Percentiles rank a stretch among this genome's conserved stretches.
phyloP scores from a whole-genome alignment of 2,113 vertebrate species.

The Romanogobio albipinnatus region DNA sequence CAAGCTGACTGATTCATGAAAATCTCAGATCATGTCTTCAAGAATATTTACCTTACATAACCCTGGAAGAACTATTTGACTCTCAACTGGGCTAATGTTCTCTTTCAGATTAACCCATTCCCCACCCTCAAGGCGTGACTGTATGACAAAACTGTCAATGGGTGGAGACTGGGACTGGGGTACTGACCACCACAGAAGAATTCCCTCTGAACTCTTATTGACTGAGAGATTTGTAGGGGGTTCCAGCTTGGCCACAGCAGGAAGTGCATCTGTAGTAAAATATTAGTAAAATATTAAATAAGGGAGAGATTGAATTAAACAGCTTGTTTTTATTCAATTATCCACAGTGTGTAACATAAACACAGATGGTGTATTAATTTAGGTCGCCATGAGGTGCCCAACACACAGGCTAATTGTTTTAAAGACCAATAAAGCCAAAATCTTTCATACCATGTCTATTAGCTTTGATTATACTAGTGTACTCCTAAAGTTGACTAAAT shows the following conservation, averaged over 20 bases:
- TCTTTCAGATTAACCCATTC: slow-evolving; percentile 85
- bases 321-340: slow-evolving; percentile 26
- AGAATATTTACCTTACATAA: slow-evolving; percentile 85
- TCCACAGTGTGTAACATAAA: slow-evolving; percentile 5
- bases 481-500: neutral
- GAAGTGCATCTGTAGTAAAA: slow-evolving; percentile 68
- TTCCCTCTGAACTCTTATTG: slow-evolving; percentile 78
- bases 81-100: slow-evolving; percentile 78
- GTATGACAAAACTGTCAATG: slow-evolving; percentile 82
- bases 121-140: slow-evolving; percentile 79
- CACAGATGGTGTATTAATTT: slow-evolving; percentile 26
- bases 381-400: slow-evolving; percentile 1
- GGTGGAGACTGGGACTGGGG: slow-evolving; percentile 71
- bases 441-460: neutral
- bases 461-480: neutral
- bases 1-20: slow-evolving; percentile 3
- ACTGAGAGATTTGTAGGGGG: slow-evolving; percentile 81
- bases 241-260: slow-evolving; percentile 68
- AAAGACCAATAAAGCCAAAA: neutral
- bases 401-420: neutral
- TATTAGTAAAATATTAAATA: slow-evolving; percentile 28
- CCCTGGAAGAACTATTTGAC: slow-evolving; percentile 82
- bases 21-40: neutral
- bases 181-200: slow-evolving; percentile 84
- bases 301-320: neutral